Evolutionary conservation across 2,888 invertebrate species (phyloP), one percentile per base, ranked within the genome.

Genomic region (Microdon myrmicae): DNA sequence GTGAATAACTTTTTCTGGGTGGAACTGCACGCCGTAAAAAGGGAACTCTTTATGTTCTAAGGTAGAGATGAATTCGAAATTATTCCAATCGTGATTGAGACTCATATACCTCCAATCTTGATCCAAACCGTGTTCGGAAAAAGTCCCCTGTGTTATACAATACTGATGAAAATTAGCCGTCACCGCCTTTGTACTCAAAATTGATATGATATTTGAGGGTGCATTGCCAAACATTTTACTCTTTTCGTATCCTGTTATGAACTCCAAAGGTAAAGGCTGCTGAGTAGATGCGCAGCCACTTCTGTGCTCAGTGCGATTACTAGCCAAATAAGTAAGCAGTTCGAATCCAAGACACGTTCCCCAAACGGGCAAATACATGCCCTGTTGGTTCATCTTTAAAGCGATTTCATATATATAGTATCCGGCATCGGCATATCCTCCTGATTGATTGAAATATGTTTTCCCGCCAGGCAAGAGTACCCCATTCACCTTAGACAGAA

Each of bases 311-410:
- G 75, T 75, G 2, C 71, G 70, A 39, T 83, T 78, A 2, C 84
- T 81, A 14, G 83, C 85, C 1, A 89, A 78, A 60, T 86, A 86
- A 5, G 88, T 82, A 31, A 94, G 75, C 16, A 92, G 81, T 74
- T 96, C 90, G 79, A 94, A 92, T 13, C 96, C 96, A 20, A 94
- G 83, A 72, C 96, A 96, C 1, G 89, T 94, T 0, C 93, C 95
- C 84, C 91, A 91, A 31, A 96, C 76, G 0, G 96, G 95, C 75
- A 94, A 93, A 72, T 88, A 87, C 2, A 37, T 70, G 1, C 89
- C 90, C 1, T 81, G 78, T 1, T 86, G 80, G 73, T 94, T 92
- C 49, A 88, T 76, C 73, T 85, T 74, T 53, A 83, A 77, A 0
- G 91, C 91, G 35, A 90, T 82, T 41, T 89, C 83, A 70, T 86